Percentiles rank a stretch among this genome's conserved stretches.
These are phyloP conservation scores for Microctonus hyperodae DNA, from an alignment of 2,888 invertebrate species.

Conservation along the genomic window DNA sequence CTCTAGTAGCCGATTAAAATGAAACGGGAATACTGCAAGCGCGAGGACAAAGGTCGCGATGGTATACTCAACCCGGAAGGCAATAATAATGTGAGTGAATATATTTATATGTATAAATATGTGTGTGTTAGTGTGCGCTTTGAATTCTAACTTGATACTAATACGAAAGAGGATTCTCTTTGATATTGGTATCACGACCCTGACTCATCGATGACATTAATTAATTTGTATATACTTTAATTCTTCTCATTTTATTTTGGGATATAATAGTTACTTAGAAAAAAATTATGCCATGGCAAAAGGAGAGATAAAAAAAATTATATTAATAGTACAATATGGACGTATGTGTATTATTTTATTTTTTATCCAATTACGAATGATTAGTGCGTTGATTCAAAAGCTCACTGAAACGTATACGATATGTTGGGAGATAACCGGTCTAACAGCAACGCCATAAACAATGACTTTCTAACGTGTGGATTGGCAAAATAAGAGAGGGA, in stretches of 20 bases:
- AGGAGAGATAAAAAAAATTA: background rate
- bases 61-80: constrained; percentile 32
- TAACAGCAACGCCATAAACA: constrained; percentile 43
- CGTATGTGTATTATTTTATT: background rate
- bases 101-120: no score
- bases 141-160: constrained; percentile 16
- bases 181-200: constrained; percentile 19
- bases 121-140: no score
- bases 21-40: constrained; percentile 4
- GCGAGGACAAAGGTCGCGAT: constrained; percentile 33
- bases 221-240: background rate
- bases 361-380: background rate
- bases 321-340: background rate
- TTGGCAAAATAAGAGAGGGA: constrained; percentile 18
- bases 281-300: background rate
- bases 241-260: background rate
- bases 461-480: constrained; percentile 48
- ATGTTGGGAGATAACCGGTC: constrained; percentile 39
- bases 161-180: constrained; percentile 3
- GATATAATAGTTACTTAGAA: background rate
- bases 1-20: constrained; percentile 8
- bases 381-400: background rate
- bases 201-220: background rate
- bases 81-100: no score
- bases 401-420: constrained; percentile 3